phyloP scores from a whole-genome alignment of 2,113 vertebrate genomes.

The Brachionichthys hirsutus region DNA sequence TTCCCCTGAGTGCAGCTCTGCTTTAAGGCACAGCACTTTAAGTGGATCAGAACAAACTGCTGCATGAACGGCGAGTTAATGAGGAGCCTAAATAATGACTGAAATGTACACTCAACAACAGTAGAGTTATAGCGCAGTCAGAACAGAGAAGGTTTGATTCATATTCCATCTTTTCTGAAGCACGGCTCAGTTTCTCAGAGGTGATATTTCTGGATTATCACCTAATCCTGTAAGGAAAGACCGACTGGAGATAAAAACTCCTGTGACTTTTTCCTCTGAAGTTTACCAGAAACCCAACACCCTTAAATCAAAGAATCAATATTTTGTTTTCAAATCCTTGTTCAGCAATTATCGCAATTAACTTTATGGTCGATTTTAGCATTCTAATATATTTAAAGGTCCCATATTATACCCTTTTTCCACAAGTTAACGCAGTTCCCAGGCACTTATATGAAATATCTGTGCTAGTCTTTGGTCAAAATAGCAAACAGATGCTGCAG shows the following conservation, averaged over 20 bases:
- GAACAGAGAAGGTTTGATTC: conserved; percentile 8
- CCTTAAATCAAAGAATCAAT: background rate
- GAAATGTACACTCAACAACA: background rate
- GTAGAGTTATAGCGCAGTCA: conserved; percentile 5
- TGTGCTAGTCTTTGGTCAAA: no score
- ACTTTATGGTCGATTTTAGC: no score
- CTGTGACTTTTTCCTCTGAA: background rate
- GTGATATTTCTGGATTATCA: conserved; percentile 31
- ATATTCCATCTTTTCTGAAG: conserved; percentile 18
- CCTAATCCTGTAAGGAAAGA: conserved; percentile 24
- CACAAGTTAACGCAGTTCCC: no score
- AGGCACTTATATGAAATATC: no score
- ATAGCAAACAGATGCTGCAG: no score
- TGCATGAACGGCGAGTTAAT: conserved; percentile 40
- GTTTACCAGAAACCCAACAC: conserved; percentile 5
- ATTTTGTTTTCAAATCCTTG: no score
- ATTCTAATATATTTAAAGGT: no score
- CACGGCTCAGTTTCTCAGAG: conserved; percentile 7
- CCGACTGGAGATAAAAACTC: background rate
- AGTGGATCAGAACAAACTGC: conserved; percentile 51
- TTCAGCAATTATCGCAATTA: no score
- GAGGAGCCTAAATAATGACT: conserved; percentile 15
- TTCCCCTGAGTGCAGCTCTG: conserved; percentile 59
- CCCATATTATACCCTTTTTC: no score
- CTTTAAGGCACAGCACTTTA: conserved; percentile 34